Percentiles rank a stretch among this genome's conserved stretches.
Conservation (phyloP, 2,113 vertebrate genomes). For the Notothenia coriiceps region DNA sequence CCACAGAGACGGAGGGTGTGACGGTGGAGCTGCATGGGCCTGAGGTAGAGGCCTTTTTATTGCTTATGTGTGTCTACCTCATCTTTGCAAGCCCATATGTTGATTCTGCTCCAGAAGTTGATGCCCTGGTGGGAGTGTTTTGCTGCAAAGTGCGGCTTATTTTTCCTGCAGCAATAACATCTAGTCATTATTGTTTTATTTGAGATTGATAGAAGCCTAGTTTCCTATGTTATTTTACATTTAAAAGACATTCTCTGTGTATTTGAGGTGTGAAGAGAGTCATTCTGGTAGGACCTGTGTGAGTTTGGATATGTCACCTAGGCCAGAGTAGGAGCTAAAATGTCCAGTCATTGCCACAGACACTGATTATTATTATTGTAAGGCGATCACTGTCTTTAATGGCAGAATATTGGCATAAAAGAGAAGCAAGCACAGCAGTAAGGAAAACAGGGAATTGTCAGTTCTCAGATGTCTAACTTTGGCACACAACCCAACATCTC, state of each 20-base stretch:
- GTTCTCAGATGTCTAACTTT: conserved; percentile 43
- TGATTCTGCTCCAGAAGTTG: conserved; percentile 2
- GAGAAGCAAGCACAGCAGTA: background rate
- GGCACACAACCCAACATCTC: conserved; percentile 46
- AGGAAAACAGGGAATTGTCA: conserved; percentile 57
- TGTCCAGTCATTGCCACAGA: conserved; percentile 22
- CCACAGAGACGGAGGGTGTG: conserved; percentile 2
- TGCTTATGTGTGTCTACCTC: conserved; percentile 22
- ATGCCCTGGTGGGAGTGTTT: background rate
- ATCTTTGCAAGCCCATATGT: background rate
- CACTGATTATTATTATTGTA: background rate
- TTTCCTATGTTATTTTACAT: background rate
- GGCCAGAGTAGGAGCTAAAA: conserved; percentile 23
- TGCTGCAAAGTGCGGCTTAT: background rate
- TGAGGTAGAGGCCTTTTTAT: conserved; percentile 53
- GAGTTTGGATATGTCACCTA: background rate
- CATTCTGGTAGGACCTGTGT: conserved; percentile 12
- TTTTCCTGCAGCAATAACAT: background rate
- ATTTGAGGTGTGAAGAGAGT: conserved; percentile 10
- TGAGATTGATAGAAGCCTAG: background rate
- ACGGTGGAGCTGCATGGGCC: conserved; percentile 32
- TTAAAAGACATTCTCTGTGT: background rate
- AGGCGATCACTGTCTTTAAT: background rate
- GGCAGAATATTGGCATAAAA: background rate
- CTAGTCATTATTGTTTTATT: background rate